Conservation (phyloP, 2,113 vertebrate genomes). For the Perca fluviatilis region DNA sequence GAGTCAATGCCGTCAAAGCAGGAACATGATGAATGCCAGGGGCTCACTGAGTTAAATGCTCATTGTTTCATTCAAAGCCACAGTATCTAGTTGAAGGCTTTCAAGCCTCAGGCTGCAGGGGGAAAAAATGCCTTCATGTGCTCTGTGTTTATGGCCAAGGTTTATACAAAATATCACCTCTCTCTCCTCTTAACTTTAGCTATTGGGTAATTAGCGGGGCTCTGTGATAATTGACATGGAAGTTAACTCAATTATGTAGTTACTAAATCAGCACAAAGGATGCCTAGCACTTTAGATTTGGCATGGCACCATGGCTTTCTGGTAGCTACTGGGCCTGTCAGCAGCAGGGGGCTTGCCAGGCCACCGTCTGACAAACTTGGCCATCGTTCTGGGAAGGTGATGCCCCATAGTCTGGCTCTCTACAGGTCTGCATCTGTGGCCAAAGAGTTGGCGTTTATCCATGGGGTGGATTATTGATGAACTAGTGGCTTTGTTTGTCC, state of each 20-base stretch:
- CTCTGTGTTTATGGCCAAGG: constrained; percentile 49
- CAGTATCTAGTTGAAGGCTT: constrained; percentile 40
- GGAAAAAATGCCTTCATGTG: constrained; percentile 49
- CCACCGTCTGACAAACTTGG: constrained; percentile 70
- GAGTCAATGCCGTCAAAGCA: constrained; percentile 44
- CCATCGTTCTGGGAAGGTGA: constrained; percentile 66
- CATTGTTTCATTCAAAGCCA: constrained; percentile 42
- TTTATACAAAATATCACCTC: constrained; percentile 53
- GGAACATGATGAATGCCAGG: constrained; percentile 40
- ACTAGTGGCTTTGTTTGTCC: constrained; percentile 19
- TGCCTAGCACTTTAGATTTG: constrained; percentile 59
- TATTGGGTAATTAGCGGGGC: constrained; percentile 73
- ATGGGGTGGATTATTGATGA: constrained; percentile 23
- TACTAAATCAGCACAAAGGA: constrained; percentile 80
- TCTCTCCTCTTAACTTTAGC: constrained; percentile 53
- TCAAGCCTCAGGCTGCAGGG: constrained; percentile 9
- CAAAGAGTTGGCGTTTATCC: constrained; percentile 31
- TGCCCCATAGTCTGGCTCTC: constrained; percentile 53
- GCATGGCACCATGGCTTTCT: constrained; percentile 46
- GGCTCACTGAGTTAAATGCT: constrained; percentile 30
- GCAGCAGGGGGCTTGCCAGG: constrained; percentile 60
- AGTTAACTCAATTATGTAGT: constrained; percentile 77
- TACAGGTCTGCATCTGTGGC: constrained; percentile 37
- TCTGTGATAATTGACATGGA: constrained; percentile 75
- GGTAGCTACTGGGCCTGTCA: constrained; percentile 52